Evolutionary conservation across 2,797 vertebrate species (phyloP), one percentile per base, ranked within the genome.

Genomic region (Sebastes aleutianus): DNA sequence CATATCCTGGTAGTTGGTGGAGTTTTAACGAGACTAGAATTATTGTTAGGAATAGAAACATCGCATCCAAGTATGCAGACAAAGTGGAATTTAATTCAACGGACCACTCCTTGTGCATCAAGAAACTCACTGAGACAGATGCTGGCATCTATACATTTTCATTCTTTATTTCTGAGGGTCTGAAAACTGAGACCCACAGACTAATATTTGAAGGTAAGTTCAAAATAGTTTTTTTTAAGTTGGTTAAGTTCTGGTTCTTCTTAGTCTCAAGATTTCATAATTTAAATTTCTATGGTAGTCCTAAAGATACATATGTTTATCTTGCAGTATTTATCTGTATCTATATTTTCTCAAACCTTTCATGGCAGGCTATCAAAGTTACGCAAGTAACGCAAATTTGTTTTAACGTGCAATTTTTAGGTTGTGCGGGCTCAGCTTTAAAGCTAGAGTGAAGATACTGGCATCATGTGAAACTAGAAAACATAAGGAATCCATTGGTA

Each of bases 161-260:
- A 1, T 7, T 24, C 1, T 0, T 0, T 0, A 2, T 71, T 10
- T 0, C 0, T 0, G 0, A 27, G 0, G 5, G 0, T 1, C 43
- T 8, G 43, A 0, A 0, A 0, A 0, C 0, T 0, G 29, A 70
- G 2, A 6, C 0, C 0, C 72, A 90, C 76, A 2, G 0, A 0
- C 29, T 95, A 0, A 62, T 47, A 26, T 64, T 95, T 54, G 24
- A 94, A 82, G 90, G 95, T 95, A 69, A 77, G 94, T 11, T 43
- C 1, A 3, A 4, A 12, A 6, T 0, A 8, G 0, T 39, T 8
- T 2, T 13, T 62, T 39, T 50, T 58, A 13, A 64, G 3, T 4
- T 0, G 2, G 29, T 27, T 39, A 39, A 39, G 36, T 6, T 12
- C 8, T 47, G 43, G 43, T 18, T 47, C 16, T 47, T 47, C 43